phyloP scores from a whole-genome alignment of 2,888 invertebrate species.

The Trichogramma dendrolimi region DNA sequence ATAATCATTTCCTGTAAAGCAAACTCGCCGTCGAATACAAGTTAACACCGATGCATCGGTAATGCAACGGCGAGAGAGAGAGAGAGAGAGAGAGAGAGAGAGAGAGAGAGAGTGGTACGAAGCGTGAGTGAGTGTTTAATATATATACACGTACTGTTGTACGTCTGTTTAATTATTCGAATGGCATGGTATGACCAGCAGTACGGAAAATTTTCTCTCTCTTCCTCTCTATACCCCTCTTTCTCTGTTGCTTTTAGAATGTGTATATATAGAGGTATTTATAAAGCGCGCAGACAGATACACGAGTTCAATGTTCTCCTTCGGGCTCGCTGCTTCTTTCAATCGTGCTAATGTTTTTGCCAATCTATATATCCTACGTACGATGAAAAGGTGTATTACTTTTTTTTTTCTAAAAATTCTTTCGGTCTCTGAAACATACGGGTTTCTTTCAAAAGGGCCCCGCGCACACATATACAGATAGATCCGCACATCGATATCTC shows the following conservation, averaged over 20 bases:
- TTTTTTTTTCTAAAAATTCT: too few relatives aligned
- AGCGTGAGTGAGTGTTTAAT: background rate
- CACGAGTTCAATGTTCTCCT: conserved; percentile 7
- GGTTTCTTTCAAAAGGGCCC: too few relatives aligned
- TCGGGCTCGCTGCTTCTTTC: conserved; percentile 9
- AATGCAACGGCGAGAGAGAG: background rate
- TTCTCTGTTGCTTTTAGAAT: background rate
- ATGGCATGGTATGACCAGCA: background rate
- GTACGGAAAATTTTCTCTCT: background rate
- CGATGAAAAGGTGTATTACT: too few relatives aligned
- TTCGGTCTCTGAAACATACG: too few relatives aligned
- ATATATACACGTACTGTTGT: background rate
- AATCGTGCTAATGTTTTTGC: conserved; percentile 25
- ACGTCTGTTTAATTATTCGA: conserved; percentile 19
- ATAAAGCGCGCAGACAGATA: background rate
- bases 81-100: background rate
- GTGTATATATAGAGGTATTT: background rate
- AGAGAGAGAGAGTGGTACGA: background rate
- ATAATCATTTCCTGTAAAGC: too few relatives aligned
- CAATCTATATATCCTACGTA: conserved; percentile 12
- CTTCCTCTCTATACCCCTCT: background rate
- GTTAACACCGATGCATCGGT: too few relatives aligned
- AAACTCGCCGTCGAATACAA: too few relatives aligned
- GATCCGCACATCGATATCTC: too few relatives aligned
- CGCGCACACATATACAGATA: too few relatives aligned